These are phyloP conservation scores for Fragum sueziense DNA, from an alignment of 2,888 invertebrate genomes.

Conservation along the genomic window DNA sequence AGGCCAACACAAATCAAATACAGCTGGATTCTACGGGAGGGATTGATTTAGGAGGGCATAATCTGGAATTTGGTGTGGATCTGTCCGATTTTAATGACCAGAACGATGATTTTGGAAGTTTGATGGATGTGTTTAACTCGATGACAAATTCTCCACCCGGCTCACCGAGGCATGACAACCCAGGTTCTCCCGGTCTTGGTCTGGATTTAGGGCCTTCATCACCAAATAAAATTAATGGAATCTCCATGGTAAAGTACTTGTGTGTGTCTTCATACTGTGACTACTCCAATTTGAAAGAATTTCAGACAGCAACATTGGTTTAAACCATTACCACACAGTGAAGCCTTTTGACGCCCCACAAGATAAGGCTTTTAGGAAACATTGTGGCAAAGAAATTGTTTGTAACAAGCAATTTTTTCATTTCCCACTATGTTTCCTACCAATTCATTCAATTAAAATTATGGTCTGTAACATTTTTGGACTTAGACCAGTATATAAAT, in stretches of 20 bases:
- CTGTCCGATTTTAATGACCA: constrained; percentile 63
- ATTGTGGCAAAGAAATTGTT: too few relatives aligned
- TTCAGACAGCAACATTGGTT: too few relatives aligned
- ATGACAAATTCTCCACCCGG: constrained; percentile 65
- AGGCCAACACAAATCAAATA: constrained; percentile 72
- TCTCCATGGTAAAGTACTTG: constrained; percentile 62
- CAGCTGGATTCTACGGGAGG: constrained; percentile 67
- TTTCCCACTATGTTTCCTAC: too few relatives aligned
- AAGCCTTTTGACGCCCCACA: too few relatives aligned
- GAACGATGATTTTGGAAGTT: constrained; percentile 60
- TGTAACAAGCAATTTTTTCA: too few relatives aligned
- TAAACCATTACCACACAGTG: too few relatives aligned
- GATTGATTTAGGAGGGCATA: constrained; percentile 66
- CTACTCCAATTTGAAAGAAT: too few relatives aligned
- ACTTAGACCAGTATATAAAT: too few relatives aligned
- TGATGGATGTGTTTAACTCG: constrained; percentile 70
- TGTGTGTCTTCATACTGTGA: too few relatives aligned
- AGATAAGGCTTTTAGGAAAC: too few relatives aligned
- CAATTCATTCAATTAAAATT: too few relatives aligned
- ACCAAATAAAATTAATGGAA: constrained; percentile 69
- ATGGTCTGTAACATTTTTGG: too few relatives aligned
- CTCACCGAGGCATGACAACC: constrained; percentile 61
- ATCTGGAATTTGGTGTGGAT: constrained; percentile 62
- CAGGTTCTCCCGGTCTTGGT: constrained; percentile 70
- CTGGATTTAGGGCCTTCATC: constrained; percentile 67